Conservation (phyloP, 2,113 vertebrate genomes). For the Cavia aperea region DNA sequence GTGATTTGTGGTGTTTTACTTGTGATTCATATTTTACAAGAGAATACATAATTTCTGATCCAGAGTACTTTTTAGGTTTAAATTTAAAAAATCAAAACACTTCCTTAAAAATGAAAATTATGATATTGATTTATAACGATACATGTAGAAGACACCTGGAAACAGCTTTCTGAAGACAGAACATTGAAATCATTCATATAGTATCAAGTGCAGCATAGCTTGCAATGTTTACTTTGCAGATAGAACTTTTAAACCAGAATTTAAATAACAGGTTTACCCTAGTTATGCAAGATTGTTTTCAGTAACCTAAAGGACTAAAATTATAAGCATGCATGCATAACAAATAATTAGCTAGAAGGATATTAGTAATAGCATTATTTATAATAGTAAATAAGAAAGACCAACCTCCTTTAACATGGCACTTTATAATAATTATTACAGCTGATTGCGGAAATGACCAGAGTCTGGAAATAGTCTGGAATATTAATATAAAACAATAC, state of each 20-base stretch:
- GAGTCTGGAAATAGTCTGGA: neutral
- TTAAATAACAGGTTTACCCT: neutral
- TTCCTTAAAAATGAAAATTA: constrained; percentile 6
- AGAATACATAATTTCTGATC: neutral
- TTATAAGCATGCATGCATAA: neutral
- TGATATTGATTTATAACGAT: neutral
- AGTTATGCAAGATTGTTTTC: neutral
- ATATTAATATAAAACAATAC: neutral
- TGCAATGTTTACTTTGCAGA: neutral
- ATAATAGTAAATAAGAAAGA: neutral
- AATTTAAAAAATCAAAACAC: constrained; percentile 3
- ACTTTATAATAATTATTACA: constrained; percentile 14
- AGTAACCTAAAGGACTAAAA: neutral
- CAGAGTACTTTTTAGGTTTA: constrained; percentile 6
- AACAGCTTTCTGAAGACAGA: neutral
- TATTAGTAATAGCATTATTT: neutral
- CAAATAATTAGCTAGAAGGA: neutral
- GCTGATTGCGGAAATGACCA: neutral
- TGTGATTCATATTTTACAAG: constrained; percentile 31
- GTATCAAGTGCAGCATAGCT: neutral
- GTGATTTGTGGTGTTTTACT: neutral
- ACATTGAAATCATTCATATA: neutral
- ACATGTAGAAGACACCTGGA: neutral
- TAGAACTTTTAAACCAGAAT: neutral
- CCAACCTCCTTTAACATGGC: neutral